Percentiles rank a stretch among this genome's conserved stretches.
These are phyloP conservation scores for Nycteola revayana DNA, from an alignment of 2,888 invertebrate species.

Conservation along the genomic window DNA sequence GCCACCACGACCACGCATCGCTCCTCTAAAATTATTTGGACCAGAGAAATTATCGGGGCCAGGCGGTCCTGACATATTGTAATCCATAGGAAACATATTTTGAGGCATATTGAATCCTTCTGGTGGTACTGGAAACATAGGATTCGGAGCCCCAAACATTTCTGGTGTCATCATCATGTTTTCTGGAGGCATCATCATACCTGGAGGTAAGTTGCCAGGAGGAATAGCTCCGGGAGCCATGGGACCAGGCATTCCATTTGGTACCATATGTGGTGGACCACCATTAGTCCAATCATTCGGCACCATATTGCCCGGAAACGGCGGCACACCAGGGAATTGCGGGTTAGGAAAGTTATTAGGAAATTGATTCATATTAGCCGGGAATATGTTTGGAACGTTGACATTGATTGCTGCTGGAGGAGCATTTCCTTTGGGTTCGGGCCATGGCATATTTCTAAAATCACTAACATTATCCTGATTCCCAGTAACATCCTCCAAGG, in stretches of 20 bases:
- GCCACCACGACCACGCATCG: slow-evolving; percentile 79
- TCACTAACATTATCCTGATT: slow-evolving; percentile 91
- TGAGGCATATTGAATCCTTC: slow-evolving; percentile 72
- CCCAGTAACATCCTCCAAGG: slow-evolving; percentile 93
- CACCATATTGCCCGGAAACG: slow-evolving; percentile 66
- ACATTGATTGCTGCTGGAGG: slow-evolving; percentile 58
- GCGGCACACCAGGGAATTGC: slow-evolving; percentile 68
- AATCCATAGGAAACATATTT: slow-evolving; percentile 76
- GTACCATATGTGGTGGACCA: slow-evolving; percentile 59
- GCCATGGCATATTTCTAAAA: slow-evolving; percentile 90
- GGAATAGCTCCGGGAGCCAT: slow-evolving; percentile 54
- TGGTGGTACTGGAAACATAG: slow-evolving; percentile 40
- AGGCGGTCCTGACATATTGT: slow-evolving; percentile 71
- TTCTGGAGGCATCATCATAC: slow-evolving; percentile 42
- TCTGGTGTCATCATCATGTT: slow-evolving; percentile 68
- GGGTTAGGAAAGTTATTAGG: slow-evolving; percentile 69
- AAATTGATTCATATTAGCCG: slow-evolving; percentile 69
- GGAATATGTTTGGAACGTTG: slow-evolving; percentile 71
- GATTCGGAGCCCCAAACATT: slow-evolving; percentile 34
- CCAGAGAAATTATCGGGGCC: slow-evolving; percentile 61
- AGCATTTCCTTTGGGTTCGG: slow-evolving; percentile 88
- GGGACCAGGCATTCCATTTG: slow-evolving; percentile 58
- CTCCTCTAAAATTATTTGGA: slow-evolving; percentile 76
- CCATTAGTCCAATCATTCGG: slow-evolving; percentile 67
- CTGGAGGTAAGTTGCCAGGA: slow-evolving; percentile 57